Percentiles rank a stretch among this genome's conserved stretches.
Conservation (phyloP, 1,140 invertebrate genomes). For the Euschistus heros region DNA sequence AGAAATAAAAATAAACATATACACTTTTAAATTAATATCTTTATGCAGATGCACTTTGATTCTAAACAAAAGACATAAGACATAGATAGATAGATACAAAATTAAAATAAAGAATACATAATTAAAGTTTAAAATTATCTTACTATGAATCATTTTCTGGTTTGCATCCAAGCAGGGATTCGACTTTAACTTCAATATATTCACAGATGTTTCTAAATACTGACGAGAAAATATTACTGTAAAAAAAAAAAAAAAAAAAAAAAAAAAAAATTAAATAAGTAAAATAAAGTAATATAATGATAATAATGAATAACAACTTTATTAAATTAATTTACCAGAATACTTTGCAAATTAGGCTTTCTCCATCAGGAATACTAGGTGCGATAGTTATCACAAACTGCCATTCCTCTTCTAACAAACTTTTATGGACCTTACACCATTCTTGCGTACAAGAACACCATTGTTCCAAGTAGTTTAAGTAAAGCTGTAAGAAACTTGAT, state of each 20-base stretch:
- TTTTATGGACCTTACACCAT: slow-evolving; percentile 54
- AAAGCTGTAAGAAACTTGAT: slow-evolving; percentile 41
- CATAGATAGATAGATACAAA: too few species aligned
- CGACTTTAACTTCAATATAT: too few species aligned
- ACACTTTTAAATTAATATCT: too few species aligned
- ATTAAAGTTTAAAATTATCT: too few species aligned
- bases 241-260: slow-evolving; percentile 16
- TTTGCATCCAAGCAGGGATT: too few species aligned
- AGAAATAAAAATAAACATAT: neutral
- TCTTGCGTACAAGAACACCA: slow-evolving; percentile 58
- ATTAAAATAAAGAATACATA: too few species aligned
- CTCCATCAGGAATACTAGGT: slow-evolving; percentile 51
- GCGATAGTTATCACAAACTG: slow-evolving; percentile 58
- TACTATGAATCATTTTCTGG: too few species aligned
- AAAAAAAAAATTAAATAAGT: slow-evolving; percentile 19
- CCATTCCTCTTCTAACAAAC: slow-evolving; percentile 71
- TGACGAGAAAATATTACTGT: too few species aligned
- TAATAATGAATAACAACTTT: neutral
- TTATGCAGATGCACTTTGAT: too few species aligned
- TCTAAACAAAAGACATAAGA: too few species aligned
- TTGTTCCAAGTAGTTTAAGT: slow-evolving; percentile 60
- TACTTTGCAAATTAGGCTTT: slow-evolving; percentile 27
- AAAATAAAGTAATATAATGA: neutral
- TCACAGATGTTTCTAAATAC: too few species aligned
- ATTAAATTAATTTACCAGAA: slow-evolving; percentile 29